phyloP scores from a whole-genome alignment of 2,113 vertebrate genomes.

The Laterallus jamaicensis region DNA sequence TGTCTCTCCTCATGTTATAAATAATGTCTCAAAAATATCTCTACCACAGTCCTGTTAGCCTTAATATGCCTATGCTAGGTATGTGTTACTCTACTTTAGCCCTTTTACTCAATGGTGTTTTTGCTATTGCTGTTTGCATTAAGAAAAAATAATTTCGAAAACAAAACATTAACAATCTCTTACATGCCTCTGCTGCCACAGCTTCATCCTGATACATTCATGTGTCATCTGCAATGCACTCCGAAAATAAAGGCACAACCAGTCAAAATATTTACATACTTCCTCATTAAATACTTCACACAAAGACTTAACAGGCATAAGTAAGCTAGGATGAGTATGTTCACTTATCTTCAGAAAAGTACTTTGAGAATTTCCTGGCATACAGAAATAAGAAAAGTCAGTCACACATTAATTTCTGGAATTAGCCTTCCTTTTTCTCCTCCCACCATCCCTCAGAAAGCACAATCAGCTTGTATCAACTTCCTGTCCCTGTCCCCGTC shows the following conservation, averaged over 20 bases:
- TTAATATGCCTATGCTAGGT: neutral
- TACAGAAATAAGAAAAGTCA: slow-evolving; percentile 36
- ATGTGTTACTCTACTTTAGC: neutral
- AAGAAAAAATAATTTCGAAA: slow-evolving; percentile 40
- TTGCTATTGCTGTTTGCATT: slow-evolving; percentile 52
- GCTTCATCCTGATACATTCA: slow-evolving; percentile 50
- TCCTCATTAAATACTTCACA: slow-evolving; percentile 77
- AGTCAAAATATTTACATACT: slow-evolving; percentile 91
- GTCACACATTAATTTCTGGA: slow-evolving; percentile 69
- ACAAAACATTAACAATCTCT: slow-evolving; percentile 64
- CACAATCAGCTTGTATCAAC: neutral
- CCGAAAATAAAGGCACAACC: slow-evolving; percentile 71
- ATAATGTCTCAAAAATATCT: neutral
- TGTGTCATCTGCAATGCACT: slow-evolving; percentile 63
- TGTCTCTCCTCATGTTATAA: neutral
- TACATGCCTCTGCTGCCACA: slow-evolving; percentile 59
- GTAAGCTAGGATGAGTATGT: slow-evolving; percentile 67
- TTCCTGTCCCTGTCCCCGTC: neutral
- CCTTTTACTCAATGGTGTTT: slow-evolving; percentile 46
- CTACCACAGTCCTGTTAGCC: neutral
- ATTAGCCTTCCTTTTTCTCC: slow-evolving; percentile 1
- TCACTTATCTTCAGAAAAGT: slow-evolving; percentile 78
- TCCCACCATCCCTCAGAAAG: neutral
- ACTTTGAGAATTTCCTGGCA: slow-evolving; percentile 60
- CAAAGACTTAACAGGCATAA: slow-evolving; percentile 77